A percentile compares a stretch with the other conserved stretches of the same genome.
Evolutionary conservation across 2,888 invertebrate species (phyloP).

Genomic region (Drosophila putrida): DNA sequence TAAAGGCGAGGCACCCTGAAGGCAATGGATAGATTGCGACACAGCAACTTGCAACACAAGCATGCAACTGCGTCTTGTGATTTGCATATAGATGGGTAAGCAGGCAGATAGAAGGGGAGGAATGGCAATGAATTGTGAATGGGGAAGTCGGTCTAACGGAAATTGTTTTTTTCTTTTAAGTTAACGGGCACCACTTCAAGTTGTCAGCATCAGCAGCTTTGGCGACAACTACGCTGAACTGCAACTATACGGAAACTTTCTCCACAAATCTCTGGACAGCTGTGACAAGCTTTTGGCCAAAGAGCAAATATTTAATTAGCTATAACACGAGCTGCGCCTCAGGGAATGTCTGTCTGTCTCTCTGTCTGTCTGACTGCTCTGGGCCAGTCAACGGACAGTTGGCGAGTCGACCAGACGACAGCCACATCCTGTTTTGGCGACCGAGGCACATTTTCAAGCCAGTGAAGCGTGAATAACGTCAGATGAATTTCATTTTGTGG

Average conservation of each 20-base stretch:
- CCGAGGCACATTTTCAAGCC: conserved; percentile 35
- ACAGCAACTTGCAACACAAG: conserved; percentile 20
- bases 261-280: conserved; percentile 45
- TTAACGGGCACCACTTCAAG: conserved; percentile 36
- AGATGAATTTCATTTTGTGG: conserved; percentile 60
- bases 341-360: conserved; percentile 37
- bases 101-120: background rate
- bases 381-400: conserved; percentile 15
- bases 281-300: conserved; percentile 58
- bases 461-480: conserved; percentile 65
- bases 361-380: conserved; percentile 18
- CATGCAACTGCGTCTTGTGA: conserved; percentile 12
- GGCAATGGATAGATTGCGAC: conserved; percentile 33
- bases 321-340: conserved; percentile 56
- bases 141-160: conserved; percentile 32
- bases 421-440: conserved; percentile 41
- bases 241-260: conserved; percentile 44
- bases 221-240: conserved; percentile 8
- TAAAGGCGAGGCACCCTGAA: background rate
- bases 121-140: no score
- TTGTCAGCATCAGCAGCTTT: conserved; percentile 41
- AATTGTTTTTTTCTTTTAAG: conserved; percentile 53
- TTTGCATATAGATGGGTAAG: conserved; percentile 27
- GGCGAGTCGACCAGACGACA: conserved; percentile 34
- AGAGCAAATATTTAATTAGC: conserved; percentile 77